These are phyloP conservation scores for Conus ventricosus DNA, from an alignment of 1,140 invertebrate species.

Conservation along the genomic window DNA sequence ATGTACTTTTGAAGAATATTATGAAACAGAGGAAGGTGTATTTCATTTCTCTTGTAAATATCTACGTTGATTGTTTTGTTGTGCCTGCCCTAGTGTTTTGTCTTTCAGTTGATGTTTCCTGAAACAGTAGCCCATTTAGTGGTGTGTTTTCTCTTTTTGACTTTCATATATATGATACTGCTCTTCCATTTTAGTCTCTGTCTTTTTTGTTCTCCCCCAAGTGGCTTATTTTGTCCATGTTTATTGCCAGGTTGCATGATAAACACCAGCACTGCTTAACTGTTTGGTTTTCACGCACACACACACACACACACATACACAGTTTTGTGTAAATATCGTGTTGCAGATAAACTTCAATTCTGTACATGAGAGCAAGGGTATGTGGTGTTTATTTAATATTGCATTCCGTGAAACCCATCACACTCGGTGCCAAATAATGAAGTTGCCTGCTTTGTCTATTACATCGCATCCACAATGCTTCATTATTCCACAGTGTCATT, in stretches of 20 bases:
- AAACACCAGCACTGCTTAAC: neutral
- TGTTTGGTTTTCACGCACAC: neutral
- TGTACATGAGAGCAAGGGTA: neutral
- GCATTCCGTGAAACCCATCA: neutral
- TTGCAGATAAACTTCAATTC: neutral
- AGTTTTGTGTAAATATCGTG: too few species aligned
- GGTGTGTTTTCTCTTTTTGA: neutral
- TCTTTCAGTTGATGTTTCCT: neutral
- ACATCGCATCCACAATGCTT: too few species aligned
- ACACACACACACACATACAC: too few species aligned
- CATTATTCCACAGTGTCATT: too few species aligned
- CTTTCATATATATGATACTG: neutral
- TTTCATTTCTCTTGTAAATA: neutral
- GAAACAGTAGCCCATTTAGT: neutral
- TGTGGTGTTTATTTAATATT: neutral
- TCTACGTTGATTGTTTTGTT: neutral
- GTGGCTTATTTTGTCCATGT: neutral
- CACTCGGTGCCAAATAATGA: neutral
- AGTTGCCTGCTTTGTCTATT: neutral
- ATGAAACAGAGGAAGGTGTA: neutral
- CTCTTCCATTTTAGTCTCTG: neutral
- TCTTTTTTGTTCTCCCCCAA: too few species aligned
- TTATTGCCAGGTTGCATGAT: neutral
- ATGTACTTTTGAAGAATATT: neutral
- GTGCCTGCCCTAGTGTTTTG: neutral